Conservation (phyloP, 2,113 vertebrate species). For the Hippocampus zosterae region DNA sequence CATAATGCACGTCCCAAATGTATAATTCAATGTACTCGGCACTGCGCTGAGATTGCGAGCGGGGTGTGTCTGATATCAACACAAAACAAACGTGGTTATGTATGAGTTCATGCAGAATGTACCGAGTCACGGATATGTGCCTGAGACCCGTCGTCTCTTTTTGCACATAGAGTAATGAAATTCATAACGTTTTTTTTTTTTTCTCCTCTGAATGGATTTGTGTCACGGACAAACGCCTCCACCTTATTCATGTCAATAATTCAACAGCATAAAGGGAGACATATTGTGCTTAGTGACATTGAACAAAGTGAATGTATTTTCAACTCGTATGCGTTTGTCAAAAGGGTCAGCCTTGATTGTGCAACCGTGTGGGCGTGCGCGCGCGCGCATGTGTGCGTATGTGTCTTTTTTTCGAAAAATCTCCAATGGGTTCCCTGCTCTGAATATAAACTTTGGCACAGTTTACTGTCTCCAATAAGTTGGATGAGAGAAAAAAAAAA, state of each 20-base stretch:
- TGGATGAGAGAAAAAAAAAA: background rate
- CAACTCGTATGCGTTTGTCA: background rate
- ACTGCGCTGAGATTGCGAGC: conserved; percentile 7
- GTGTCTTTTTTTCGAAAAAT: background rate
- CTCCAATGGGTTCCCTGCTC: conserved; percentile 6
- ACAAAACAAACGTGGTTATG: conserved; percentile 10
- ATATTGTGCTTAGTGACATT: background rate
- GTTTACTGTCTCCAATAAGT: conserved; percentile 1
- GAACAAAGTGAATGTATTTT: background rate
- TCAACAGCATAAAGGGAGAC: background rate
- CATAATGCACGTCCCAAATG: conserved; percentile 29
- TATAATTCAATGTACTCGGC: conserved; percentile 43
- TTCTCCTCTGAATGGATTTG: no score
- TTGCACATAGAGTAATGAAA: background rate
- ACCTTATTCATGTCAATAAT: background rate
- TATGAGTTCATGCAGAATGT: conserved; percentile 5
- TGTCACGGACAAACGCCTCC: no score
- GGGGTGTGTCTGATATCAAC: conserved; percentile 12
- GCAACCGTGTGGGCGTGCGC: background rate
- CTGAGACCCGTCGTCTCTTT: background rate
- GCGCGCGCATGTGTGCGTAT: background rate
- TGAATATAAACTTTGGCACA: conserved; percentile 28
- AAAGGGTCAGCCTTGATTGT: background rate
- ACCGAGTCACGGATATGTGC: background rate
- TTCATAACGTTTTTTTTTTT: no score